Conservation (phyloP, 1,140 invertebrate genomes). For the Lordiphosa clarofinis region DNA sequence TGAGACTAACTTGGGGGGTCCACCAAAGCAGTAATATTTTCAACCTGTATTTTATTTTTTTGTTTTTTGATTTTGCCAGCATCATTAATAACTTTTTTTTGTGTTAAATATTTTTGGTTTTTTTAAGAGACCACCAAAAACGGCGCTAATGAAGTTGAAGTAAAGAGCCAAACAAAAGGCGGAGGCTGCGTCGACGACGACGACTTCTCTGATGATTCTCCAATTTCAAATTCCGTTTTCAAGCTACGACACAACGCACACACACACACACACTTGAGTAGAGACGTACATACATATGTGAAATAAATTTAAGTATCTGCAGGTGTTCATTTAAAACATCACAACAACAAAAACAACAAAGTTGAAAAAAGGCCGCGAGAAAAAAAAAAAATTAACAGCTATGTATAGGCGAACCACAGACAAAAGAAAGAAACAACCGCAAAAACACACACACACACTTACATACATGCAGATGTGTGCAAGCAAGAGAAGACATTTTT, state of each 20-base stretch:
- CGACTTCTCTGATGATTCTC: conserved; percentile 74
- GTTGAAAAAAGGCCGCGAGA: conserved; percentile 50
- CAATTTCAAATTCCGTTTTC: conserved; percentile 72
- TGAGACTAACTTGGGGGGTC: conserved; percentile 10
- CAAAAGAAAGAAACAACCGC: conserved; percentile 61
- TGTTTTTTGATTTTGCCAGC: conserved; percentile 40
- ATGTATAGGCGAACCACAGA: conserved; percentile 58
- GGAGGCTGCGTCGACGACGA: conserved; percentile 23
- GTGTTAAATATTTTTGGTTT: too few relatives aligned
- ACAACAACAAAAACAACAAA: conserved; percentile 64
- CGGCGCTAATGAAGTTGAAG: conserved; percentile 73
- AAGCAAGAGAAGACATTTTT: conserved; percentile 62
- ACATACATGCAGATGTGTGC: conserved; percentile 21
- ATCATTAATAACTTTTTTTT: conserved; percentile 50
- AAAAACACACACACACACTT: conserved; percentile 14
- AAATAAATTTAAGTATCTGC: conserved; percentile 79
- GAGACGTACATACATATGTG: conserved; percentile 31
- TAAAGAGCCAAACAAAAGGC: conserved; percentile 35
- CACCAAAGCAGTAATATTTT: conserved; percentile 30
- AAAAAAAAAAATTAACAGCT: conserved; percentile 57
- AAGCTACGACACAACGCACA: conserved; percentile 40
- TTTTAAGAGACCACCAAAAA: conserved; percentile 10
- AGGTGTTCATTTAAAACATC: conserved; percentile 78
- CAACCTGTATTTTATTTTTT: conserved; percentile 50
- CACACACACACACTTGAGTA: conserved; percentile 5